Conservation (phyloP, 2,113 vertebrate genomes). For the Lipophrys pholis region DNA sequence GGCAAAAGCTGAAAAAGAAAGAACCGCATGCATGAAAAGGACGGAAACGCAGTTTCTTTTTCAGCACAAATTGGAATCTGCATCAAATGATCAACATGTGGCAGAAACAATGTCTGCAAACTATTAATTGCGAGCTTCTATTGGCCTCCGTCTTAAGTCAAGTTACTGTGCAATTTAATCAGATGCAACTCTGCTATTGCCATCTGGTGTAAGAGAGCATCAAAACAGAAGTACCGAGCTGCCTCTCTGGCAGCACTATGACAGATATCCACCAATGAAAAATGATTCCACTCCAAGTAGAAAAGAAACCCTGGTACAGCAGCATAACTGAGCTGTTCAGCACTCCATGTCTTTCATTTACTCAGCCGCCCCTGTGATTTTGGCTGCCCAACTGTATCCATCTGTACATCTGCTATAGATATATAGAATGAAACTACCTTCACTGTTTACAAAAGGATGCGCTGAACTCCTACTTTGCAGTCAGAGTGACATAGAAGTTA, state of each 20-base stretch:
- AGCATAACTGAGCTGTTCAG: slow-evolving; percentile 30
- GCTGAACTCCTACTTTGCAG: slow-evolving; percentile 20
- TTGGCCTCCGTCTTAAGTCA: slow-evolving; percentile 47
- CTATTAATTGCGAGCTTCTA: slow-evolving; percentile 63
- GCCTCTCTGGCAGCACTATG: slow-evolving; percentile 18
- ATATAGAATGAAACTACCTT: slow-evolving; percentile 18
- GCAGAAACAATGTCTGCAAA: slow-evolving; percentile 37
- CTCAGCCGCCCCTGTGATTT: slow-evolving; percentile 34
- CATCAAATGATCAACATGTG: slow-evolving; percentile 30
- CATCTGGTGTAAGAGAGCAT: slow-evolving; percentile 57
- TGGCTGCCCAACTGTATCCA: slow-evolving; percentile 26
- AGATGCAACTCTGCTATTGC: slow-evolving; percentile 47
- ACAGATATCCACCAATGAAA: slow-evolving; percentile 56
- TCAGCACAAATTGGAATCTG: slow-evolving; percentile 20
- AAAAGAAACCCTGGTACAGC: slow-evolving; percentile 21
- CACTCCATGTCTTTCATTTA: slow-evolving; percentile 42
- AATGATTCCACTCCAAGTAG: slow-evolving; percentile 43
- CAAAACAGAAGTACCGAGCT: slow-evolving; percentile 22
- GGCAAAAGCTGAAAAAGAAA: neutral
- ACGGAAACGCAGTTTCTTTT: neutral
- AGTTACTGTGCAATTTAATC: slow-evolving; percentile 54
- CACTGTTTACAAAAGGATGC: slow-evolving; percentile 21
- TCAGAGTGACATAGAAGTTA: slow-evolving; percentile 8
- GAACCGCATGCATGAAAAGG: neutral
- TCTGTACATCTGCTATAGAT: slow-evolving; percentile 16